These are phyloP conservation scores for Gryllus longicercus DNA, from an alignment of 2,888 invertebrate species.

Conservation along the genomic window DNA sequence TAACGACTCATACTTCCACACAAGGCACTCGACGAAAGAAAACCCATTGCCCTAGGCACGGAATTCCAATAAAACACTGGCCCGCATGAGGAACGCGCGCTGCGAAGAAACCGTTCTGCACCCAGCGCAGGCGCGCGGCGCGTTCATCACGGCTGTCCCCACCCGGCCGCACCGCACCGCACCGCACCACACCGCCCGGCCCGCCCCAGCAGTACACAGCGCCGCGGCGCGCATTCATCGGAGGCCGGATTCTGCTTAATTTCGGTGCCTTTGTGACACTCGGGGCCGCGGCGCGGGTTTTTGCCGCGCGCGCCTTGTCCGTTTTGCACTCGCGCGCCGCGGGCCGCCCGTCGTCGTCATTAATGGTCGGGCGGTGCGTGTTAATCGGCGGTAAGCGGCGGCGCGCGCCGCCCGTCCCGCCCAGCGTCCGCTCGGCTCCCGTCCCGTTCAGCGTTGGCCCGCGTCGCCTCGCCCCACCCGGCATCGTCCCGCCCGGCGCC, in stretches of 20 bases:
- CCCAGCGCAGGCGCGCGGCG: background rate
- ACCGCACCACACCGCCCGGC: background rate
- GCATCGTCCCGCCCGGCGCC: background rate
- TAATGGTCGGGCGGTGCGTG: background rate
- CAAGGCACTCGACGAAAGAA: no score
- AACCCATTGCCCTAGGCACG: no score
- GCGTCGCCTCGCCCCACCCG: background rate
- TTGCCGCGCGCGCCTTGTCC: background rate
- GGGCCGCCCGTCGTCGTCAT: background rate
- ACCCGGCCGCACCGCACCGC: background rate
- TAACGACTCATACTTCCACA: no score
- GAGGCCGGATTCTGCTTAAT: conserved; percentile 17
- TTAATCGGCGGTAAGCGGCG: background rate
- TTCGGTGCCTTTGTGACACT: background rate
- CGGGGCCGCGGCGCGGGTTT: background rate
- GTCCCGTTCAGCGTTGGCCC: background rate
- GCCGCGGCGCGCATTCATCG: background rate
- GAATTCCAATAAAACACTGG: no score
- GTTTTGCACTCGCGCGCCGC: background rate
- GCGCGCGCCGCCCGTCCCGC: background rate
- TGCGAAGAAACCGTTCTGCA: background rate
- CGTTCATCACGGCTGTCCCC: background rate
- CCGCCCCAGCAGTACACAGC: background rate
- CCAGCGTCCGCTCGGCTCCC: background rate
- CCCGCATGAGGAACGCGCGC: background rate